Evolutionary conservation across 2,888 invertebrate species (phyloP).

Genomic region (Anodontia alba): DNA sequence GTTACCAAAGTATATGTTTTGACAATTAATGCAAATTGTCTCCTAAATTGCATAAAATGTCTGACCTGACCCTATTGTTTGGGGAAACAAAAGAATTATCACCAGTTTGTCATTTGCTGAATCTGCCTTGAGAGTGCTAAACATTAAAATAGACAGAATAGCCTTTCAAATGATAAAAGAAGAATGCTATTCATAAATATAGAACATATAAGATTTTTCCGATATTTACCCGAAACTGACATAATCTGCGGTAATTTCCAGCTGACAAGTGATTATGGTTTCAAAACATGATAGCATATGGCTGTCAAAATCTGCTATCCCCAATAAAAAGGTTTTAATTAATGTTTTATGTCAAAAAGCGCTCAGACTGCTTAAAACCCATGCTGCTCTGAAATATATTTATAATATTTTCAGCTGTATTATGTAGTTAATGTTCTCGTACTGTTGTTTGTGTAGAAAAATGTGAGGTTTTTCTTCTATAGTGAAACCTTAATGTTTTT

Average conservation of each 20-base stretch:
- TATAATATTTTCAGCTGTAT: constrained; percentile 10
- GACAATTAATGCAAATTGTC: too few species aligned
- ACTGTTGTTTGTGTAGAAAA: constrained; percentile 1
- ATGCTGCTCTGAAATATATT: not conserved
- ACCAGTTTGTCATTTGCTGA: too few species aligned
- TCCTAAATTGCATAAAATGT: too few species aligned
- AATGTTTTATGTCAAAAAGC: constrained; percentile 16
- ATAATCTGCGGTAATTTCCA: not conserved
- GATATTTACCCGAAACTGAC: constrained; percentile 8
- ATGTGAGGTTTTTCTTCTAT: not conserved
- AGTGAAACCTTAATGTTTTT: constrained; percentile 6
- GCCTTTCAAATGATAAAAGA: not conserved
- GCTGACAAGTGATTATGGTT: not conserved
- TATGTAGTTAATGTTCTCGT: constrained; percentile 1
- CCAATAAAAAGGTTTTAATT: constrained; percentile 16
- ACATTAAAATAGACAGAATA: not conserved
- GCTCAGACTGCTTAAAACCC: not conserved
- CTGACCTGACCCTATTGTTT: too few species aligned
- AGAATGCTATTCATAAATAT: not conserved
- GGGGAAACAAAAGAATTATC: too few species aligned
- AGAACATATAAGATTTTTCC: not conserved
- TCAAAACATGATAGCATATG: constrained; percentile 18
- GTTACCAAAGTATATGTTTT: too few species aligned
- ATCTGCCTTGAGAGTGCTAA: too few species aligned
- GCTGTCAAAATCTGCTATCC: not conserved